Base-by-base conservation (phyloP, 2,797 vertebrate genomes). In the Parauchenoglanis ngamensis region DNA sequence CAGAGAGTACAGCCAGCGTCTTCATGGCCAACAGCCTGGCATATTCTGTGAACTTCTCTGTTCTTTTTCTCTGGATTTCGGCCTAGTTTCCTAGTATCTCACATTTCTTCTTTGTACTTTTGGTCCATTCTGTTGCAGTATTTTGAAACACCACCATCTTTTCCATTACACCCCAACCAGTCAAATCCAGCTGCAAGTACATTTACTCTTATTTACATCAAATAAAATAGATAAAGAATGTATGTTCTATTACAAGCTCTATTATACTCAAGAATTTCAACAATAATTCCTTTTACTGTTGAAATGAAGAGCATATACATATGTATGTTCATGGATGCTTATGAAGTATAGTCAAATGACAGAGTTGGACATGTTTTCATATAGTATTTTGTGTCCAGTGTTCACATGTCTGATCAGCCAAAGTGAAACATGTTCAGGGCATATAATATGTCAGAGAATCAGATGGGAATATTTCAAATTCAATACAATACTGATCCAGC, bases 21-120 rank as follows among this genome's bases (percentile, higher is more conserved):
- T 86, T 44, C 28, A 35, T 73, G 79, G 77, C 70, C 61, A 82
- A 46, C 76, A 84, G 65, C 40, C 77, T 88, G 86, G 83, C 85
- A 85, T 88, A 56, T 78, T 54, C 59, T 85, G 46, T 54, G 1
- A 25, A 77, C 78, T 25, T 68, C 78, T 84, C 78, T 81, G 57
- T 86, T 65, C 72, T 85, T 86, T 80, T 83, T 86, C 49, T 70
- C 54, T 59, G 35, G 61, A 59, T 31, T 57, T 67, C 61, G 77
- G 56, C 82, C 84, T 67, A 31, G 76, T 82, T 84, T 85, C 23
- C 40, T 23, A 67, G 28, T 84, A 80, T 87, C 46, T 82, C 17
- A 13, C 28, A 54, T 75, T 46, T 86, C 46, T 75, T 73, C 7
- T 40, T 79, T 17, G 46, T 52, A 23, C 57, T 44, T 84, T 79